A percentile compares a stretch with the other conserved stretches of the same genome.
phyloP scores from a whole-genome alignment of 1,140 invertebrate species.

The Papilio dardanus region DNA sequence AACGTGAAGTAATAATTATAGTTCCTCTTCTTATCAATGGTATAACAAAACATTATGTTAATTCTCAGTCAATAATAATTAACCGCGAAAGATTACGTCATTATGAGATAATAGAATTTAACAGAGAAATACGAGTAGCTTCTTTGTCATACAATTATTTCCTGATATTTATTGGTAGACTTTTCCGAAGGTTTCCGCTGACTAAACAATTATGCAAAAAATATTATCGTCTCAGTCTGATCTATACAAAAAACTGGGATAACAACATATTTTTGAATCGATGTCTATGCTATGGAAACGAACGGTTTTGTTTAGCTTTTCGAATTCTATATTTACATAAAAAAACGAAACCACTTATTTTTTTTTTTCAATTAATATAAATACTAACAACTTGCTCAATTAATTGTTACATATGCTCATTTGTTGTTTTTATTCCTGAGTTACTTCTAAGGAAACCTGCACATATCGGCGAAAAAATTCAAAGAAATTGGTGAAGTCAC shows the following conservation, averaged over 20 bases:
- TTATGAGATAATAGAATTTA: background rate
- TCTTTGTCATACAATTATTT: background rate
- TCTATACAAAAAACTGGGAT: background rate
- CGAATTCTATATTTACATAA: no score
- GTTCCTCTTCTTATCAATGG: background rate
- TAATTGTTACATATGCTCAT: no score
- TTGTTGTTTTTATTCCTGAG: no score
- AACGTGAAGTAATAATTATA: background rate
- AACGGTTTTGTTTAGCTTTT: background rate
- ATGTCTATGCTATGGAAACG: no score
- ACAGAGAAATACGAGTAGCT: background rate
- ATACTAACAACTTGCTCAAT: no score
- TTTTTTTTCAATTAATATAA: no score
- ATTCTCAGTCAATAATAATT: background rate
- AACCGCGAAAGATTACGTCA: background rate
- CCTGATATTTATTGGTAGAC: background rate
- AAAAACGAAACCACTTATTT: no score
- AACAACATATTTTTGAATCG: no score
- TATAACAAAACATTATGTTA: constrained; percentile 5
- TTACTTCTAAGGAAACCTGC: no score
- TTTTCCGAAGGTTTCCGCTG: background rate
- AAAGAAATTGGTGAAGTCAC: no score
- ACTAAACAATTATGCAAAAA: background rate
- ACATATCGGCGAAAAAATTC: no score
- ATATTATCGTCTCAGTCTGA: background rate